Base-by-base conservation (phyloP, 1,140 invertebrate species). In the Procambarus virginalis region DNA sequence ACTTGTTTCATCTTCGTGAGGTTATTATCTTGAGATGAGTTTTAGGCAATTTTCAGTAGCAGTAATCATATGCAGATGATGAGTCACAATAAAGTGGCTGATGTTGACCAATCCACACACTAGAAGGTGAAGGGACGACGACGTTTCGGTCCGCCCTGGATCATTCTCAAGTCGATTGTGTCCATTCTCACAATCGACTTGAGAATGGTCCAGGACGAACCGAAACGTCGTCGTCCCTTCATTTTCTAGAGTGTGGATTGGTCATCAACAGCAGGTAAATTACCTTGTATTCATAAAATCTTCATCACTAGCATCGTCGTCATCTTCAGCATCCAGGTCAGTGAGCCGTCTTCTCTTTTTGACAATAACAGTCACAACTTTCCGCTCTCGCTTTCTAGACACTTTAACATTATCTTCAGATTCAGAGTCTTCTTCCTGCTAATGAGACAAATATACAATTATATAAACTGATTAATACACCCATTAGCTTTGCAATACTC, bases 261-360 rank as follows among this genome's bases (percentile, higher is more conserved):
- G 34, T 34, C 34, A 34, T 34, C 12, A 55, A 55, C 8, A 55
- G 12, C 51, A 12, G 46, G 55, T 48, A 14, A 49, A 34, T 90
- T 58, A 91, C 91, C 87, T 91, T 73, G 92, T 89, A 45, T 92
- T 90, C 78, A 92, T 84, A 86, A 92, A 89, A 22, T 92, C 87
- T 79, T 91, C 87, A 78, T 92, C 86, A 86, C 90, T 89, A 48
- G 92, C 86, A 83, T 92, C 87, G 58, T 91, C 91, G 45, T 92
- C 89, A 78, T 92, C 87, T n/a, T 92, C 91, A 55, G 86, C 83
- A 81, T 89, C 89, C n/a, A 90, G 79, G 82, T 91, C 81, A 49
- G 92, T 85, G 34, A 91, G 87, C n/a, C 89, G 70, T 78, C 91
- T 84, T 51, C 89, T 86, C 91, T 92, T 90, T 85, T 92, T 89